Evolutionary conservation across 2,113 vertebrate species (phyloP), one percentile per base, ranked within the genome.

Genomic region (Forbesichthys agassizii): DNA sequence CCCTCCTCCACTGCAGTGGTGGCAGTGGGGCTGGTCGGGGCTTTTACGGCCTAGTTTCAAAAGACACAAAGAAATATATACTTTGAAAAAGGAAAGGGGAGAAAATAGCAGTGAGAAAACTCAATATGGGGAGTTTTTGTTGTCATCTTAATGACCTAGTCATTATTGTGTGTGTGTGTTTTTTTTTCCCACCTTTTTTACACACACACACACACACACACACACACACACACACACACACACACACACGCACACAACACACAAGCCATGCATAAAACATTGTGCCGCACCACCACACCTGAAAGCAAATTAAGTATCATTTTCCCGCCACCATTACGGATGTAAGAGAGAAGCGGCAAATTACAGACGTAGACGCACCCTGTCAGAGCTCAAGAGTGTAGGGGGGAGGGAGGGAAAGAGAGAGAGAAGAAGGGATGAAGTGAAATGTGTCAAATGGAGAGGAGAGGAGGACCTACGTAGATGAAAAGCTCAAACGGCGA

Each of bases 281-380:
- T 11, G 53, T 9, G 53, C 58, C 0, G 18, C 71, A 42, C 61
- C 75, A 55, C 68, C 61, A 72, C 81, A 87, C 90, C 89, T 90
- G 79, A 88, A 85, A 89, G 68, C 73, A 74, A 78, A 86, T 86
- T 84, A 90, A 88, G 78, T 80, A 70, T 86, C 46, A 84, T 91
- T 88, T 84, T 79, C 73, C 70, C 68, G 64, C 66, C 36, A 46
- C 75, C 73, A 74, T 84, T 87, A 84, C 64, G 67, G 71, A 83
- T 74, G 78, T 60, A 79, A 84, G 85, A 85, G 64, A 79, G 69
- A 89, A 75, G 53, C 1, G 5, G 46, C 68, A 73, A 75, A 84
- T 85, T 85, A 75, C 68, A 62, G 72, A 55, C 51, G 20, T 69
- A 82, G 79, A 77, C 60, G 67, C 61, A 69, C 75, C 80, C 77